Evolutionary conservation across 2,113 vertebrate species (phyloP).

Genomic region (Vidua macroura): DNA sequence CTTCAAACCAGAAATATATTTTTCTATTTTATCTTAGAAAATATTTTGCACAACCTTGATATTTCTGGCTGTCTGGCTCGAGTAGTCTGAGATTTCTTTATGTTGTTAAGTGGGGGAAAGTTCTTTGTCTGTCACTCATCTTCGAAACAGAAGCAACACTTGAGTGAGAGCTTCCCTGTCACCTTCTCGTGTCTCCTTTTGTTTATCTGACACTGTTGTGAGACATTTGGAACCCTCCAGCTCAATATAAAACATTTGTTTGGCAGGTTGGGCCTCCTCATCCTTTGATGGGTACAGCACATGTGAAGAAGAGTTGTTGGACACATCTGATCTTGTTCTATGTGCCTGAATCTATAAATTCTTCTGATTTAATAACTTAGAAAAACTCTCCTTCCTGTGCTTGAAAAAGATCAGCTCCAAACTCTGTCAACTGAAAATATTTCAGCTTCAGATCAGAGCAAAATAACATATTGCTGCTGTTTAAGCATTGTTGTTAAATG

Average conservation of each 20-base stretch:
- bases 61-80: background rate
- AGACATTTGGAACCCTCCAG: slow-evolving; percentile 60
- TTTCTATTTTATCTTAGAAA: background rate
- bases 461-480: background rate
- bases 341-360: background rate
- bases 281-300: slow-evolving; percentile 49
- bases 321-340: background rate
- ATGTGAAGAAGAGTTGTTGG: slow-evolving; percentile 29
- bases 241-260: slow-evolving; percentile 73
- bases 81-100: background rate
- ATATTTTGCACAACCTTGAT: background rate
- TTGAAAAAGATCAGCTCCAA: background rate
- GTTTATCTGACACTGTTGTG: slow-evolving; percentile 67
- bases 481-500: background rate
- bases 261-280: slow-evolving; percentile 40
- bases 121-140: slow-evolving; percentile 40
- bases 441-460: background rate
- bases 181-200: slow-evolving; percentile 61
- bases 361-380: background rate
- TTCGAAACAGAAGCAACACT: slow-evolving; percentile 41
- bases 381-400: background rate
- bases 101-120: slow-evolving; percentile 25
- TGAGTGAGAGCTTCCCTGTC: slow-evolving; percentile 51
- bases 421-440: background rate
- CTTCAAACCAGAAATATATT: background rate